Conservation (phyloP, 2,113 vertebrate genomes). For the Canis aureus region DNA sequence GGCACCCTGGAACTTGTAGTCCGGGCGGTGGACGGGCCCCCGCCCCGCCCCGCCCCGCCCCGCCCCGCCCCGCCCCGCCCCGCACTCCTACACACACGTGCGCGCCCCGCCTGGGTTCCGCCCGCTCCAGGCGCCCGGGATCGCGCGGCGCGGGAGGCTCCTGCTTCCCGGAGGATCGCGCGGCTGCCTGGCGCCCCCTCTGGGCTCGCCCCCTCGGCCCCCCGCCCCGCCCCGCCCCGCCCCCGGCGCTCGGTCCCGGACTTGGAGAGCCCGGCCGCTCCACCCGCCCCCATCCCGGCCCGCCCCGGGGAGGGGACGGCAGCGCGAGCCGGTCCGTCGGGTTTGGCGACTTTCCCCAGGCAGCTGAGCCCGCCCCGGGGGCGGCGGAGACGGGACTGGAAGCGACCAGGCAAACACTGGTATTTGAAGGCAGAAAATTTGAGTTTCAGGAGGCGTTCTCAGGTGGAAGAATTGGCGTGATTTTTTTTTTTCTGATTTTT, state of each 20-base stretch:
- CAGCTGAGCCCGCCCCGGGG: background rate
- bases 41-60: background rate
- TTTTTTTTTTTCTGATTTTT: background rate
- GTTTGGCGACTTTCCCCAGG: background rate
- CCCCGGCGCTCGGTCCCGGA: too few species aligned
- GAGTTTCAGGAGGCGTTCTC: background rate
- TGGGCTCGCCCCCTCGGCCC: rapidly evolving
- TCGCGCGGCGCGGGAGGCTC: background rate
- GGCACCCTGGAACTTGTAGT: slow-evolving; percentile 84
- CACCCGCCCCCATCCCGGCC: too few species aligned
- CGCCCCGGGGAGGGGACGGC: too few species aligned
- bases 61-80: background rate
- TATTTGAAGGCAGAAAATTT: background rate
- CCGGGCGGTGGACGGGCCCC: background rate
- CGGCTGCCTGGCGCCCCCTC: background rate
- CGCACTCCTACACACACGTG: slow-evolving; percentile 15
- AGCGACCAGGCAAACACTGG: background rate
- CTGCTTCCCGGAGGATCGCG: background rate
- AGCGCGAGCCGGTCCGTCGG: background rate
- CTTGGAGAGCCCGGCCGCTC: background rate
- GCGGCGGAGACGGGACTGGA: background rate
- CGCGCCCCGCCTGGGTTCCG: background rate
- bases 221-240: background rate
- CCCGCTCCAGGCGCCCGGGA: background rate
- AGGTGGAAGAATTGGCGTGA: background rate